Evolutionary conservation across 2,888 invertebrate species (phyloP).

Genomic region (Antheraea yamamai): DNA sequence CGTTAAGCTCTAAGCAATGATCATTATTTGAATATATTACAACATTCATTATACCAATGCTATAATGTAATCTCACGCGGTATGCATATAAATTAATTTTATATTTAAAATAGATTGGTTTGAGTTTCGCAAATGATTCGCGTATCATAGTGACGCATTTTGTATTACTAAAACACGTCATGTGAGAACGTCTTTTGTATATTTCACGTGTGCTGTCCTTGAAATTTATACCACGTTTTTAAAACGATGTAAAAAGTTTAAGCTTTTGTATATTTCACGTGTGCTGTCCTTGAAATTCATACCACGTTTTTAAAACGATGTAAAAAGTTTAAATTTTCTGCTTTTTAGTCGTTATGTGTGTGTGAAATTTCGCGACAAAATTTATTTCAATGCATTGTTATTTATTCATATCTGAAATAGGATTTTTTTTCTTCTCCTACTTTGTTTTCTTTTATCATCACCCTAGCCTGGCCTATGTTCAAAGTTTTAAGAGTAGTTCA

Average conservation of each 20-base stretch:
- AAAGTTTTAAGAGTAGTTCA: too few relatives aligned
- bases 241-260: too few relatives aligned
- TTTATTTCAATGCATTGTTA: too few relatives aligned
- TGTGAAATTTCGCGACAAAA: too few relatives aligned
- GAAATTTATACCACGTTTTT: background rate
- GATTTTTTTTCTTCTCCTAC: too few relatives aligned
- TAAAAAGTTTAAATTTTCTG: too few relatives aligned
- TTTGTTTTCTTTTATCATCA: too few relatives aligned
- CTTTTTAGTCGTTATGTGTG: too few relatives aligned
- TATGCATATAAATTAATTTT: slow-evolving; percentile 1
- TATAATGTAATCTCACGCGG: background rate
- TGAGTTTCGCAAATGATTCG: background rate
- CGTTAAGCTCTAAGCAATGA: background rate
- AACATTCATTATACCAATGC: background rate
- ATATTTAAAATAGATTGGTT: slow-evolving; percentile 10
- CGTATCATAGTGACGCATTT: background rate
- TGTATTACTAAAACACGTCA: background rate
- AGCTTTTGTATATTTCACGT: background rate
- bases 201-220: background rate
- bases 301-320: too few relatives aligned
- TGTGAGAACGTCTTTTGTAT: background rate
- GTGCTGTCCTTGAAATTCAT: background rate
- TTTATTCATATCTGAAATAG: too few relatives aligned
- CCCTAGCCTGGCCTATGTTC: too few relatives aligned
- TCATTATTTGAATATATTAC: slow-evolving; percentile 3